These are phyloP conservation scores for Ethmia dodecea DNA, from an alignment of 2,888 invertebrate species.

Conservation along the genomic window DNA sequence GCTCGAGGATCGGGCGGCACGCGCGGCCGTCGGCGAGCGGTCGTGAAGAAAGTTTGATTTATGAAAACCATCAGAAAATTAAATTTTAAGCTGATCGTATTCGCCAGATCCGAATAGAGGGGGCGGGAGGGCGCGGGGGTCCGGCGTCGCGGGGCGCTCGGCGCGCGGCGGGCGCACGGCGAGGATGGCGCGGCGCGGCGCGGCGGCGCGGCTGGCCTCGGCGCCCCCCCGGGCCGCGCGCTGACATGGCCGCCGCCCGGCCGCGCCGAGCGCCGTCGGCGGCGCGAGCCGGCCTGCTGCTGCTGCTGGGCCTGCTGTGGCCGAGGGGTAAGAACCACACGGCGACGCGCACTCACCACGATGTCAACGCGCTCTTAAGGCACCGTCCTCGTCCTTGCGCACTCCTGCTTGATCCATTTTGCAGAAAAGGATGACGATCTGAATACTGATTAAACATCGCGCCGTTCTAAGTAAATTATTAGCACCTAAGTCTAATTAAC, in stretches of 20 bases:
- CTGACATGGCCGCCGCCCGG: conserved; percentile 70
- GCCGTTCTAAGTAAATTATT: no score
- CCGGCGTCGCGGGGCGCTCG: conserved; percentile 24
- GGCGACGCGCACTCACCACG: not conserved
- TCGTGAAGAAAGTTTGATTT: conserved; percentile 60
- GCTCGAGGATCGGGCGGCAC: conserved; percentile 65
- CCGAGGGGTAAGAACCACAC: conserved; percentile 53
- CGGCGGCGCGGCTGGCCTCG: conserved; percentile 59
- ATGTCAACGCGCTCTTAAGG: not conserved
- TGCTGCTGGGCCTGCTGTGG: conserved; percentile 72
- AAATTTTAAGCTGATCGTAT: conserved; percentile 58
- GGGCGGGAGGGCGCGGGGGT: conserved; percentile 55
- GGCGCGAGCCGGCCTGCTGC: conserved; percentile 75
- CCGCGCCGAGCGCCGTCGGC: conserved; percentile 74
- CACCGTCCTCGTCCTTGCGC: no score
- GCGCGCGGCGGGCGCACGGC: conserved; percentile 27
- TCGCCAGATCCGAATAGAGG: conserved; percentile 58
- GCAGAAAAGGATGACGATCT: no score
- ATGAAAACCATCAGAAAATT: conserved; percentile 66
- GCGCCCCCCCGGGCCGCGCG: conserved; percentile 68
- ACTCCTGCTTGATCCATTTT: no score
- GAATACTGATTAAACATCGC: no score
- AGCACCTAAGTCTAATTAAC: no score
- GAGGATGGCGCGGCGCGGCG: conserved; percentile 46
- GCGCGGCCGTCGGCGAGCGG: conserved; percentile 66